Evolutionary conservation across 2,888 invertebrate species (phyloP).

Genomic region (Eulithis prunata): DNA sequence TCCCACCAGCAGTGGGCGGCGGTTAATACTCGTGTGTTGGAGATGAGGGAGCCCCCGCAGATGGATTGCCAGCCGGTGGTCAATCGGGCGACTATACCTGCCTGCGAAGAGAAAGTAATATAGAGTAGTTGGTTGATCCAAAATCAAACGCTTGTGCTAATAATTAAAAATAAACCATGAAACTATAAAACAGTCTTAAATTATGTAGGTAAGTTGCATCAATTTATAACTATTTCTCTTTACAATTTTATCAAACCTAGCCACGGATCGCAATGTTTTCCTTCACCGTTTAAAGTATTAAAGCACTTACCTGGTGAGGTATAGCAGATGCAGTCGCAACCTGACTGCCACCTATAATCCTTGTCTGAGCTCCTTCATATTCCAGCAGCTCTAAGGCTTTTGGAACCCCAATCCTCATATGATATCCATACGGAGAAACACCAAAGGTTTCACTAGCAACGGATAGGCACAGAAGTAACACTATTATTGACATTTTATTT

Average conservation of each 20-base stretch:
- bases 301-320: slow-evolving; percentile 58
- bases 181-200: too few species aligned
- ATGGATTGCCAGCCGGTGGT: slow-evolving; percentile 64
- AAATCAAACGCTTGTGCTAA: too few species aligned
- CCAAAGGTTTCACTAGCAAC: slow-evolving; percentile 22
- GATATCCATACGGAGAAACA: slow-evolving; percentile 51
- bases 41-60: slow-evolving; percentile 71
- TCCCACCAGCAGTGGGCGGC: slow-evolving; percentile 79
- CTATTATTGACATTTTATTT: neutral
- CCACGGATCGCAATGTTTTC: too few species aligned
- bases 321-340: slow-evolving; percentile 48
- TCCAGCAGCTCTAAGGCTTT: slow-evolving; percentile 48
- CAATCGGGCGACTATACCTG: slow-evolving; percentile 63
- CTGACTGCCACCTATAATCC: slow-evolving; percentile 62
- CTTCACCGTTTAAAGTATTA: neutral
- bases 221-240: too few species aligned
- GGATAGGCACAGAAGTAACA: slow-evolving; percentile 33
- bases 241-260: too few species aligned
- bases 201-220: neutral
- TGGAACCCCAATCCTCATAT: slow-evolving; percentile 59
- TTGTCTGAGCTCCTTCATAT: slow-evolving; percentile 41
- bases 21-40: slow-evolving; percentile 63
- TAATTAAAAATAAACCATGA: too few species aligned
- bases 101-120: slow-evolving; percentile 48
- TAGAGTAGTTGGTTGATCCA: neutral